These are phyloP conservation scores for Halictus rubicundus DNA, from an alignment of 1,140 invertebrate species.

Conservation along the genomic window DNA sequence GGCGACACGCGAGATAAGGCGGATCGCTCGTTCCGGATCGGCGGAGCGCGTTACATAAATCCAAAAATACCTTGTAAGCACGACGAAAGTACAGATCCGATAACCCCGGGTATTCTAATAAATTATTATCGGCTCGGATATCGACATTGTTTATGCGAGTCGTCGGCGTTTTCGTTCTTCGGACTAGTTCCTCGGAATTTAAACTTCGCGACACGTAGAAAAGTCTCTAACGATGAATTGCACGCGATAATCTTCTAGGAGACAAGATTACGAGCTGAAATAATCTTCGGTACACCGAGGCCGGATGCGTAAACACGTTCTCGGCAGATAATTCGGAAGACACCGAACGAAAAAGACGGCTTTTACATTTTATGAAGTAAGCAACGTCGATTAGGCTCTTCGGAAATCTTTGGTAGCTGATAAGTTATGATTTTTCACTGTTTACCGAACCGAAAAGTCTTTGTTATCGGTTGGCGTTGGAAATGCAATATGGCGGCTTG, in stretches of 20 bases:
- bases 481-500: too few species aligned
- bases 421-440: too few species aligned
- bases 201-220: not conserved
- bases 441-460: too few species aligned
- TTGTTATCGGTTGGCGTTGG: too few species aligned
- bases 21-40: not conserved
- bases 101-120: conserved; percentile 7
- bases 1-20: too few species aligned
- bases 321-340: conserved; percentile 16
- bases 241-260: not conserved
- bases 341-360: too few species aligned
- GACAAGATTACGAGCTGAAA: conserved; percentile 6
- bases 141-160: conserved; percentile 7
- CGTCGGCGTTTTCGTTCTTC: too few species aligned
- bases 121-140: conserved; percentile 9
- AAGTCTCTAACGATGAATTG: not conserved
- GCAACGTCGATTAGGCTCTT: not conserved
- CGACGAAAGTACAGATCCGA: not conserved
- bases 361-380: too few species aligned
- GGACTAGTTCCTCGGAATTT: not conserved
- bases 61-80: conserved; percentile 20
- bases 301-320: conserved; percentile 12
- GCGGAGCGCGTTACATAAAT: not conserved
- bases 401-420: too few species aligned
- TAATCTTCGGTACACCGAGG: not conserved